Base-by-base conservation (phyloP, 1,140 invertebrate genomes). In the Trypoxylus dichotomus region DNA sequence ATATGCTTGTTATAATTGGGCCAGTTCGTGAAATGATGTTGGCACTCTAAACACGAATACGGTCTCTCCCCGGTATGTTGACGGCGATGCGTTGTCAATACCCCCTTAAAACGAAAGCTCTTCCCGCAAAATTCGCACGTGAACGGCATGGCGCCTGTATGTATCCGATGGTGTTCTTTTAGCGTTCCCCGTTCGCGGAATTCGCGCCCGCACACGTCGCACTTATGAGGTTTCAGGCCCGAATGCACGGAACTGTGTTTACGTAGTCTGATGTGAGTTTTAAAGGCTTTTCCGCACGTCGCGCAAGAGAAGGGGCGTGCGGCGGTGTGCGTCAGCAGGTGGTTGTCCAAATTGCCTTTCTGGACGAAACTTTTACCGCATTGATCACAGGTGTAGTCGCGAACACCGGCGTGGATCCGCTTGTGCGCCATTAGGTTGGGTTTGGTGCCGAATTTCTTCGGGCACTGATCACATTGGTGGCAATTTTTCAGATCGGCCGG, bases 141-240 rank as follows among this genome's bases (percentile, higher is more conserved):
- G 79, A 91, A 92, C 0, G 95, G 95, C 89, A 95, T 94, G 54
- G 93, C 93, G 15, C 95, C 95, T 1, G 95, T 97, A 83, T 97
- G 96, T 43, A 93, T 92, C 77, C 90, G 85, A 77, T 89, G 87
- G 82, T 91, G 90, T 83, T 91, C 90, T 74, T 89, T 89, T 29
- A 91, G 81, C 3, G 90, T 91, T 3, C 90, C 89, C 74, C 89
- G 86, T 82, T 93, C 89, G 78, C 92, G 86, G 82, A 95, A 95
- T 77, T 91, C 90, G 79, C 92, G 87, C 1, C 92, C 92, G 82
- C 94, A 95, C 58, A 91, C 90, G 41, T 92, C 90, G 84, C 94
- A 95, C 42, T 92, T 89, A 85, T 93, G 93, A 0, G 92, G 92
- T 83, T 94, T 94, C 8, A 91, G 89, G 1, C 92, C 91, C 1